Evolutionary conservation across 2,888 invertebrate genomes (phyloP), one percentile per base, ranked within the genome.

Genomic region (Endomychus coccineus): DNA sequence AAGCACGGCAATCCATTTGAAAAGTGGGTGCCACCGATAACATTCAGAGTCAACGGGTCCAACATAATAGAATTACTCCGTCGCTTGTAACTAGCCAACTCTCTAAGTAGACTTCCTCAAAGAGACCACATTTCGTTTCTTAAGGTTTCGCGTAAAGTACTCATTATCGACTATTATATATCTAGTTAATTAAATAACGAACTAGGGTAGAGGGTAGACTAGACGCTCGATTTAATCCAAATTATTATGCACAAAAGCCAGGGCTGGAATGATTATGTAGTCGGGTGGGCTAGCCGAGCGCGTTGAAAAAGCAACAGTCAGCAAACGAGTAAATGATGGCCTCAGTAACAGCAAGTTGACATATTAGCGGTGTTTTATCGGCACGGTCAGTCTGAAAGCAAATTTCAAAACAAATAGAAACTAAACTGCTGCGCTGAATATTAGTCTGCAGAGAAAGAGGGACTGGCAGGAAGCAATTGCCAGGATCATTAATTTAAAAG

Each of bases 401-500:
- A 62, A 62, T 62, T 63, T 62, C 55, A 59, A 61, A 62, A 60
- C 61, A 62, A 62, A 63, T 63, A 62, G 56, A 58, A 58, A 55
- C 55, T 51, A n/a, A 55, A 41, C 37, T 42, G 46, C 40, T 45
- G 48, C 54, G 52, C 50, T 52, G 56, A 59, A 61, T 63, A 61
- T 60, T 57, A 56, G 58, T 56, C 50, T 46, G 47, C 53, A 43
- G 47, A 56, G 54, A 58, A 55, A 57, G 51, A 52, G 54, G 52
- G 52, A 55, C 55, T 52, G 58, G 53, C 59, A 61, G 63, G 58
- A 61, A 64, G 63, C 62, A 62, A 63, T 63, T 60, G 62, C 58
- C 52, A 56, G 59, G 55, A 63, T 64, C 63, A 65, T 65, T 65
- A 64, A 65, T 65, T 64, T 64, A 62, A 65, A 63, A 62, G 64